Base-by-base conservation (phyloP, 35 echinoderm and acorn worm genomes). In the Ptychodera flava region DNA sequence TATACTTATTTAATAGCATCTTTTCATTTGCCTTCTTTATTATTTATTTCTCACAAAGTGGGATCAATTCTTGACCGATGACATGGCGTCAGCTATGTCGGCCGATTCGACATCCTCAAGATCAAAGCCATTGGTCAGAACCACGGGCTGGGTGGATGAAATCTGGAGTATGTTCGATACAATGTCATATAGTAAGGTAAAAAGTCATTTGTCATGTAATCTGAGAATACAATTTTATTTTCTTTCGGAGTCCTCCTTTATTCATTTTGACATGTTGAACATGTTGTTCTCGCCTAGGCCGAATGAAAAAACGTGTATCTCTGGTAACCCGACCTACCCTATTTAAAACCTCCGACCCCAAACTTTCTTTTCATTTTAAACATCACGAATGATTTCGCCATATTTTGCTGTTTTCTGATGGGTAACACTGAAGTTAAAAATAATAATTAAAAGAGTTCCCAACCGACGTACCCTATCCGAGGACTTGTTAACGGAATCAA, bases 91-190 rank as follows among this genome's bases (percentile, higher is more conserved):
- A 12, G 45, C 45, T 64, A 12, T 64, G 22, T 64, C 45, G 6
- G 45, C 45, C 6, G 45, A 64, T 64, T 64, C 45, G 6, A 64
- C 45, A 64, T 64, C 45, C 6, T 64, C 45, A 22, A 6, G 45
- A 64, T 64, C 45, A 12, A 64, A 64, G 22, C 45, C 45, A 64
- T 22, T 64, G 6, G 45, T 64, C 6, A 64, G 45, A 64, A 64
- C 6, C 22, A 64, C 45, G 6, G 45, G 45, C 6, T 64, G 45
- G 45, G 22, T 64, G 37, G 90, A 92, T 33, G 96, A 99, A 36
- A 94, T 99, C 30, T 89, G 89, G 34, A 79, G 85, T 36, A 90
- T 92, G 78, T 99, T 94, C 89, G 93, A 94, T 86, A 38, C 89
- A 16, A 94, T 94, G 33, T 94, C 93, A 15, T 94, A 94, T 77